Conservation (phyloP, 2,113 vertebrate species). For the Geococcyx californianus region DNA sequence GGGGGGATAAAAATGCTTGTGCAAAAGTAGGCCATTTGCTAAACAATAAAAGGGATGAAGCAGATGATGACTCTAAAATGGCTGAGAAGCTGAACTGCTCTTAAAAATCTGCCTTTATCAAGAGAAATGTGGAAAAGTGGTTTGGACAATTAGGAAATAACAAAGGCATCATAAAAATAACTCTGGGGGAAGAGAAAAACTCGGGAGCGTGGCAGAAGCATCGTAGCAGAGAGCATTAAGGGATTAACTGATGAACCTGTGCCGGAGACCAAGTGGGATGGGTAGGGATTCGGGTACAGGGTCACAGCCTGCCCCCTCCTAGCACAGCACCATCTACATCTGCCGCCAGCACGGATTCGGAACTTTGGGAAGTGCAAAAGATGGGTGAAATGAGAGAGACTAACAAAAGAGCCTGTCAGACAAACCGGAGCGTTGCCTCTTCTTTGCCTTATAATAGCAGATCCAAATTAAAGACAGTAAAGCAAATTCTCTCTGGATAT, state of each 20-base stretch:
- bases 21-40: constrained; percentile 56
- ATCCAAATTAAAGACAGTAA: not conserved
- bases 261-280: not conserved
- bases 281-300: rapidly evolving
- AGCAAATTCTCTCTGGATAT: not conserved
- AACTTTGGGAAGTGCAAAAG: not conserved
- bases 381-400: not conserved
- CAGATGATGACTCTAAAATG: constrained; percentile 30
- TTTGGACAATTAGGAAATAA: constrained; percentile 63
- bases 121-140: constrained; percentile 32
- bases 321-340: not conserved
- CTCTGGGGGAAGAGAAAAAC: not conserved
- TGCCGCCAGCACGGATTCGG: rapidly evolving
- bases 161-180: constrained; percentile 35
- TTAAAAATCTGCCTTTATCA: constrained; percentile 27
- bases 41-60: constrained; percentile 51
- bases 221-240: not conserved
- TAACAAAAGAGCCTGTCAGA: not conserved
- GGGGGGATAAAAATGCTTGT: not conserved
- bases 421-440: not conserved
- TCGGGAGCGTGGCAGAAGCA: not conserved
- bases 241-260: not conserved
- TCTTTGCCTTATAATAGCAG: not conserved
- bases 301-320: not conserved
- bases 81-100: constrained; percentile 32